These are phyloP conservation scores for Stenichneumon culpator DNA, from an alignment of 2,888 invertebrate genomes.

Conservation along the genomic window DNA sequence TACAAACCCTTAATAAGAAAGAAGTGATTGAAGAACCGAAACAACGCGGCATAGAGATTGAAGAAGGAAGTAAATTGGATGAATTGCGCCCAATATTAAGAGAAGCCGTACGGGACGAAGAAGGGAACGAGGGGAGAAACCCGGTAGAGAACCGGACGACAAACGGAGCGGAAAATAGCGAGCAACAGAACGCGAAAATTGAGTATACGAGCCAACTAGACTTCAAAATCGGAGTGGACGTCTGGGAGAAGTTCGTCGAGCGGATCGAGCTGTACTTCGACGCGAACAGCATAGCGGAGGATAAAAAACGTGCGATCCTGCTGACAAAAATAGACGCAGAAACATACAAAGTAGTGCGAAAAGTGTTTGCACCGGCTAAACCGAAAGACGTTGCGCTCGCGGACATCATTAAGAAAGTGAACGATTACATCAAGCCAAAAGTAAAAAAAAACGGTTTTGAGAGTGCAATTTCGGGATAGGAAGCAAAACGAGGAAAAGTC, in stretches of 20 bases:
- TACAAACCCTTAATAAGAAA: neutral
- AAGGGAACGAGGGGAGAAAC: neutral
- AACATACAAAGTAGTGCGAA: constrained; percentile 42
- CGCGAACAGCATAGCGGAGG: constrained; percentile 28
- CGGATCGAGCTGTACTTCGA: constrained; percentile 47
- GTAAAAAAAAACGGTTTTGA: constrained; percentile 47
- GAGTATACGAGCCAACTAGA: constrained; percentile 25
- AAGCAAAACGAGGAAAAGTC: constrained; percentile 37
- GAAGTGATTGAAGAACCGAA: constrained; percentile 17
- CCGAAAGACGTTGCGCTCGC: neutral
- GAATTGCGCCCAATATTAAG: constrained; percentile 22
- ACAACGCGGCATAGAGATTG: neutral
- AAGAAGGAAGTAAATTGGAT: neutral
- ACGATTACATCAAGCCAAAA: constrained; percentile 38
- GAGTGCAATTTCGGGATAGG: constrained; percentile 41
- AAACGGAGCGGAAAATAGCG: too few relatives aligned
- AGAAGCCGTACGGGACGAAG: constrained; percentile 3
- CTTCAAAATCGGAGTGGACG: constrained; percentile 32
- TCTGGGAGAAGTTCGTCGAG: constrained; percentile 58
- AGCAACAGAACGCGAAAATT: neutral
- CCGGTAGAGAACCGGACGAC: too few relatives aligned
- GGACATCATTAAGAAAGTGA: constrained; percentile 6
- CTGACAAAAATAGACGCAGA: constrained; percentile 48
- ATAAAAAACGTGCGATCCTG: constrained; percentile 40
- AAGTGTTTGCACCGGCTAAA: constrained; percentile 1